phyloP scores from a whole-genome alignment of 2,113 vertebrate species.

The Coturnix japonica region DNA sequence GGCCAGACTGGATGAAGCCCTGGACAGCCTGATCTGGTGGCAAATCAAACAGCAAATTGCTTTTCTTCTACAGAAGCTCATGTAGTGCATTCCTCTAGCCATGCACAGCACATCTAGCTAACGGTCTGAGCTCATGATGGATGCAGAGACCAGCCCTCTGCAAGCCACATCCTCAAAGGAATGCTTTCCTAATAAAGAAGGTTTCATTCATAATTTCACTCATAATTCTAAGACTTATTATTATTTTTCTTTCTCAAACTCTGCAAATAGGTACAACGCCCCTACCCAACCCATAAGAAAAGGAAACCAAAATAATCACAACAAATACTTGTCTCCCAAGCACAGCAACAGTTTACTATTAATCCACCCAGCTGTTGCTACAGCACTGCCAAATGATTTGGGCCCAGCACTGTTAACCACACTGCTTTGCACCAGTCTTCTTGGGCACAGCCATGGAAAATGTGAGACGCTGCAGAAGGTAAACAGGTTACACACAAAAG shows the following conservation, averaged over 20 bases:
- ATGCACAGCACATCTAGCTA: too few relatives aligned
- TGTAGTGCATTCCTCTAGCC: neutral
- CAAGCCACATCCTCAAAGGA: neutral
- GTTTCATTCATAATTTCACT: neutral
- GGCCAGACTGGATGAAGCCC: neutral
- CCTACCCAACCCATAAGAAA: neutral
- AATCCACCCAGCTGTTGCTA: conserved; percentile 50
- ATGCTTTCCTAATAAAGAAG: neutral
- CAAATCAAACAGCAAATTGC: neutral
- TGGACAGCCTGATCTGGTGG: neutral
- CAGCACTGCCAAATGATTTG: neutral
- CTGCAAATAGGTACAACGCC: neutral
- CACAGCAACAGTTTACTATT: neutral
- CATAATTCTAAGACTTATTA: neutral
- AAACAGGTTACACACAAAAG: conserved; percentile 21
- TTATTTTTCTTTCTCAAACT: neutral
- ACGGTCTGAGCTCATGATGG: rapidly evolving
- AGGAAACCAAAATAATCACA: conserved; percentile 10
- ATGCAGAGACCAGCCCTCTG: neutral
- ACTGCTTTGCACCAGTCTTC: neutral
- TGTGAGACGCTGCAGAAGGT: neutral
- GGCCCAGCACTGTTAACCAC: neutral
- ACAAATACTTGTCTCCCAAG: neutral
- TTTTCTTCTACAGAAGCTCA: neutral
- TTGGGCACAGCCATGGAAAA: conserved; percentile 26